Evolutionary conservation across 1,140 invertebrate genomes (phyloP), one percentile per base, ranked within the genome.

Genomic region (Trichonephila inaurata): DNA sequence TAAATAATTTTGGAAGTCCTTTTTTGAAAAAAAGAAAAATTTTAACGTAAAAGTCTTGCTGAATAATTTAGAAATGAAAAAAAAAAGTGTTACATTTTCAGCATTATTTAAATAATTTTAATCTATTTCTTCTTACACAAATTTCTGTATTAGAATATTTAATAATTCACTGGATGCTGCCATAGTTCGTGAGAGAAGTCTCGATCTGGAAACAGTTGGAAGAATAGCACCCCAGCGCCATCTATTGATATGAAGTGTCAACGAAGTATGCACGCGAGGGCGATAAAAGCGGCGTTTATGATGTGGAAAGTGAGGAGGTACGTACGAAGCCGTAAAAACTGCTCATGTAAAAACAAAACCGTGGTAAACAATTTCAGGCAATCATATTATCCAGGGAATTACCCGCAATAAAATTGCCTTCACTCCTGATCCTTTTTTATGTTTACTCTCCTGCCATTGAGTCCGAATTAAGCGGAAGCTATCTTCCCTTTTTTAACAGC

Each of bases 261-360:
- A 61, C 83, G 40, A 87, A 92, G 91, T 87, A 91, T 85, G 81
- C 12, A 19, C 28, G 44, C 40, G 51, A 90, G 24, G 40, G 64
- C 81, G 19, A 85, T 85, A 92, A 92, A 82, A 12, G 44, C 91
- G 83, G 91, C 83, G 82, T 92, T 92, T 92, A 92, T 92, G 91
- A 92, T 61, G 91, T 92, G 91, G 91, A 92, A 91, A 92, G 83
- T 87, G 60, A 64, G 66, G 33, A 83, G 60, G 61, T n/a, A 14
- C 58, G 90, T 28, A 28, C 72, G 90, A 85, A 83, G 83, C 83
- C 82, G 83, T 92, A 92, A 92, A 92, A 92, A 61, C 83, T 77
- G 83, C 40, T 87, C 81, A 92, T 87, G 91, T 69, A 87, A 92
- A 87, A 92, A 87, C 83, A 87, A 92, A 87, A 92, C 51, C 83